A percentile compares a stretch with the other conserved stretches of the same genome.
These are phyloP conservation scores for Ashinkailepas kermadecensis DNA, from an alignment of 2,888 invertebrate genomes.

Conservation along the genomic window DNA sequence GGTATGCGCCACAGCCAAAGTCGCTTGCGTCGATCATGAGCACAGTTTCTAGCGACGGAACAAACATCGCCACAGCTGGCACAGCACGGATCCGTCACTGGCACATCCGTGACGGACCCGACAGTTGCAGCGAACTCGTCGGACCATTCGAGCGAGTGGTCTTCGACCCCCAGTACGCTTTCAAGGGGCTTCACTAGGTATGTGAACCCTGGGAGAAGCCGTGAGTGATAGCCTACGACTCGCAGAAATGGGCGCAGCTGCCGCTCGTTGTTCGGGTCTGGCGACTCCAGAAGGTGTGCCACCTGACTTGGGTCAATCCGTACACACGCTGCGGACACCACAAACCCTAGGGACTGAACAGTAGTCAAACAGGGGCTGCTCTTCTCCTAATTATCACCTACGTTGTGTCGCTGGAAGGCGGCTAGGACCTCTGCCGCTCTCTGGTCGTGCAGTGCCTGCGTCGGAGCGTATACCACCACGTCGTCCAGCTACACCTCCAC, in stretches of 20 bases:
- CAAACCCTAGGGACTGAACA: neutral
- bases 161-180: neutral
- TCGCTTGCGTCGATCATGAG: neutral
- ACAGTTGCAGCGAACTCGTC: no score
- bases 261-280: neutral
- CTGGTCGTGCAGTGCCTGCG: neutral
- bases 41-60: neutral
- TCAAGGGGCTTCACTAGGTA: neutral
- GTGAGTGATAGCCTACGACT: neutral
- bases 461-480: neutral
- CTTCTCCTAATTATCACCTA: neutral
- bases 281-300: neutral
- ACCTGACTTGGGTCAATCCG: neutral
- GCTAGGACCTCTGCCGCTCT: neutral
- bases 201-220: neutral
- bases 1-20: neutral
- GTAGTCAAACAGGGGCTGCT: no score
- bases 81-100: neutral
- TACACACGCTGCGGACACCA: neutral
- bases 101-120: neutral
- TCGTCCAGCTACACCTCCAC: neutral
- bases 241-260: neutral
- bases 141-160: no score
- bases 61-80: neutral
- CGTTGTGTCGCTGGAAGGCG: neutral